Conservation (phyloP, 2,113 vertebrate genomes). For the Melanotaenia duboulayi region DNA sequence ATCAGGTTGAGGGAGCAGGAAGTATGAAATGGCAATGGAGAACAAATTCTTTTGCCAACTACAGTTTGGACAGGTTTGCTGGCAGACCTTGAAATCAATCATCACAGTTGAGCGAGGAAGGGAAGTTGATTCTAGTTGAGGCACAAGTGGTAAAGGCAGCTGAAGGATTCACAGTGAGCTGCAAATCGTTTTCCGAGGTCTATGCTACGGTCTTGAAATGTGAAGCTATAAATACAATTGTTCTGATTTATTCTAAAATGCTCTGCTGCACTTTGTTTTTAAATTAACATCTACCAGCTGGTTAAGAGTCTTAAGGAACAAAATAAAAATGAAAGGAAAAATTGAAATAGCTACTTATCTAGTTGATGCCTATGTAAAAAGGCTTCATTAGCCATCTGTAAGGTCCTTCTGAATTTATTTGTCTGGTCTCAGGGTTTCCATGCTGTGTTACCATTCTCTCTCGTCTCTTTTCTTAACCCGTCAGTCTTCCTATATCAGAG, state of each 20-base stretch:
- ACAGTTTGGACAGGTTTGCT: slow-evolving; percentile 60
- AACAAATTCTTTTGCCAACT: slow-evolving; percentile 57
- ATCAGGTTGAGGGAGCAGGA: slow-evolving; percentile 45
- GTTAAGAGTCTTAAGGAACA: slow-evolving; percentile 12
- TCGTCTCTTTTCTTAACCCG: slow-evolving; percentile 20
- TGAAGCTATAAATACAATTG: background rate
- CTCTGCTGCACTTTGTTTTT: slow-evolving; percentile 5
- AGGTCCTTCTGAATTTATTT: slow-evolving; percentile 43
- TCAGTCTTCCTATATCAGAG: slow-evolving; percentile 42
- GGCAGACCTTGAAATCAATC: slow-evolving; percentile 78
- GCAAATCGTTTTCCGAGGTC: slow-evolving; percentile 33
- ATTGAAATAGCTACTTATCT: slow-evolving; percentile 57
- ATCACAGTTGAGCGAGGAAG: slow-evolving; percentile 41
- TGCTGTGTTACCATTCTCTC: slow-evolving; percentile 22
- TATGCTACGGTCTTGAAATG: slow-evolving; percentile 35
- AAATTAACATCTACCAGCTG: slow-evolving; percentile 3
- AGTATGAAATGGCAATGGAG: slow-evolving; percentile 68
- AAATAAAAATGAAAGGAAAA: slow-evolving; percentile 33
- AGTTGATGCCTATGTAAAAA: slow-evolving; percentile 55
- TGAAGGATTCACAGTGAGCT: slow-evolving; percentile 50
- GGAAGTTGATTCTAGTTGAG: slow-evolving; percentile 62
- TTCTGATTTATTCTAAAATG: slow-evolving; percentile 17
- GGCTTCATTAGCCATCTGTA: slow-evolving; percentile 58
- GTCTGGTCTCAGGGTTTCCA: slow-evolving; percentile 18
- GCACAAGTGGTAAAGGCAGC: slow-evolving; percentile 31